phyloP scores from a whole-genome alignment of 2,888 invertebrate genomes.

The Phrixothrix hirtus region DNA sequence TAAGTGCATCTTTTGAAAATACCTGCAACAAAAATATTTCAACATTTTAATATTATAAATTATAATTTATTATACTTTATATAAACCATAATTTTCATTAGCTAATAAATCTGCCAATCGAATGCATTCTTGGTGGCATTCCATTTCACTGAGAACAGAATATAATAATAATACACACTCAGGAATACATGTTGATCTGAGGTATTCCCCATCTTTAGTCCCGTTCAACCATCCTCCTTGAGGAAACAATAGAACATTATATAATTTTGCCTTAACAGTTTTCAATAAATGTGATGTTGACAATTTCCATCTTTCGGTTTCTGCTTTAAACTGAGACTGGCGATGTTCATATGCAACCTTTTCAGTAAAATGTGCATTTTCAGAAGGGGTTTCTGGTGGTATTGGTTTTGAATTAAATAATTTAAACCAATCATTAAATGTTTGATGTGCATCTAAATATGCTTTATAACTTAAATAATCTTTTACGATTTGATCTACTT shows the following conservation, averaged over 20 bases:
- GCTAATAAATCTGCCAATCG: constrained; percentile 80
- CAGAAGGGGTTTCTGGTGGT: constrained; percentile 63
- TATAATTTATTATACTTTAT: constrained; percentile 63
- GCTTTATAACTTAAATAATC: constrained; percentile 88
- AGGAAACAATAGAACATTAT: constrained; percentile 86
- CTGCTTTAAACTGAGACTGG: constrained; percentile 76
- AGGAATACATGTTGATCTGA: constrained; percentile 83
- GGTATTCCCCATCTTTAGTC: constrained; percentile 60
- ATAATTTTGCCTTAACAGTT: constrained; percentile 77
- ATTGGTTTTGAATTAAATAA: constrained; percentile 79
- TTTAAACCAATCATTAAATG: constrained; percentile 88
- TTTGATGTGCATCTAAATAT: constrained; percentile 84
- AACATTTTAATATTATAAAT: constrained; percentile 7
- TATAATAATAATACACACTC: constrained; percentile 78
- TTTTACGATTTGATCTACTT: constrained; percentile 62
- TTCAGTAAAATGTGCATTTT: constrained; percentile 77
- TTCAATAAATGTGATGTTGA: constrained; percentile 63
- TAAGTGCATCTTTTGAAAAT: constrained; percentile 74
- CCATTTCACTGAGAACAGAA: constrained; percentile 76
- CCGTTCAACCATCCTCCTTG: constrained; percentile 90
- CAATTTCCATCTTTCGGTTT: constrained; percentile 74
- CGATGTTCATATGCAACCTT: constrained; percentile 87
- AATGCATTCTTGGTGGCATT: constrained; percentile 75
- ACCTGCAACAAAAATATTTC: too few species aligned
- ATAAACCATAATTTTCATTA: constrained; percentile 76